phyloP scores from a whole-genome alignment of 2,113 vertebrate species.

The Tragelaphus scriptus region DNA sequence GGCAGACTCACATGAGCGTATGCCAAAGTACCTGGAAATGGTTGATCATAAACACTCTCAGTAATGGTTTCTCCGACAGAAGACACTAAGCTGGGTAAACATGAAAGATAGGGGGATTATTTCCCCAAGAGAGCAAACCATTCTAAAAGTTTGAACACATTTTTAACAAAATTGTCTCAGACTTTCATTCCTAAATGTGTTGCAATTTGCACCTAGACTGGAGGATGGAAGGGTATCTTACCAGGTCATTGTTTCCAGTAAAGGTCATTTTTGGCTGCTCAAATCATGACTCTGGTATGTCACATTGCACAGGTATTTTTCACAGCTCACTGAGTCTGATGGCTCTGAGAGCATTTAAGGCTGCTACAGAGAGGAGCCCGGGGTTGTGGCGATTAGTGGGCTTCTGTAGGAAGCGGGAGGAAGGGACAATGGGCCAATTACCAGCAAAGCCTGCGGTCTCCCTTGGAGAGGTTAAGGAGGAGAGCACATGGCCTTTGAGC shows the following conservation, averaged over 20 bases:
- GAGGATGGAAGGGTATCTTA: not conserved
- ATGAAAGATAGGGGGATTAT: not conserved
- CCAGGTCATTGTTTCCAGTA: not conserved
- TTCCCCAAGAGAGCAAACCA: not conserved
- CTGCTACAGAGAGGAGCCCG: not conserved
- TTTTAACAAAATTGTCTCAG: not conserved
- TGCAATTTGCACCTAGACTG: not conserved
- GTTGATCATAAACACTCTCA: not conserved
- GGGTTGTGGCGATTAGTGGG: not conserved
- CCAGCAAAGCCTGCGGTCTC: slow-evolving; percentile 69
- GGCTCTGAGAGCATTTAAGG: not conserved
- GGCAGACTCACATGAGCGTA: not conserved
- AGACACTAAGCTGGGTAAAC: not conserved
- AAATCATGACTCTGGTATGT: not conserved
- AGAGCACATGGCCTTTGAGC: slow-evolving; percentile 54
- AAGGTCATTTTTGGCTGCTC: not conserved
- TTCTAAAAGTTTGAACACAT: not conserved
- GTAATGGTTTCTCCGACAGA: too few relatives aligned
- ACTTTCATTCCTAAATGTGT: not conserved
- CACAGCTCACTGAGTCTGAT: not conserved
- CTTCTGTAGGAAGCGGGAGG: not conserved
- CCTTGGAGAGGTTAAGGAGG: slow-evolving; percentile 84
- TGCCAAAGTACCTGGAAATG: not conserved
- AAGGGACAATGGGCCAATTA: slow-evolving; percentile 67
- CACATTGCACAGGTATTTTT: not conserved